Base-by-base conservation (phyloP, 2,888 invertebrate species). In the Plagiodera versicolora region DNA sequence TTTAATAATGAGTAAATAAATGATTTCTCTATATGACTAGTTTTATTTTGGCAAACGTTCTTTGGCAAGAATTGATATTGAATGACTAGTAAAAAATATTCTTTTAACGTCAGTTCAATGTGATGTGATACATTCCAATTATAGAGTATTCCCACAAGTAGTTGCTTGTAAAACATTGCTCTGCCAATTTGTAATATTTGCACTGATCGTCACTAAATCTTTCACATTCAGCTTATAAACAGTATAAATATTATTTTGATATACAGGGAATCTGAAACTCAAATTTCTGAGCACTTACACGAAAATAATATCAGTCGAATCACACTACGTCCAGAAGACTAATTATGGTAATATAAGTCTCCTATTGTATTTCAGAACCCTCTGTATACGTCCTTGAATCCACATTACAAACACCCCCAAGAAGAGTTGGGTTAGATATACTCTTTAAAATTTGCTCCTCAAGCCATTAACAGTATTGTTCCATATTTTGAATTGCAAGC, bases 21-120 rank as follows among this genome's bases (percentile, higher is more conserved):
- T 46, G 56, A 48, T 60, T 59, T 57, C 46, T 56, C 50, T 58
- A 65, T 56, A 62, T 65, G 67, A 67, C 67, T 67, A 67, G 67
- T 56, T 60, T 61, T 60, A 65, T 67, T 70, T 71, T 71, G 71
- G 71, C 70, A 71, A 68, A 58, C 59, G 24, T 39, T 66, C 67
- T 70, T 70, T 71, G 70, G 70, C 70, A 65, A 70, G 64, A 48
- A 56, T 61, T 49, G 44, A 55, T 48, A 47, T 47, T 64, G 61
- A 63, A 68, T 71, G 71, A 71, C 71, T 71, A 71, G 71, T 65
- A 47, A 65, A 58, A 47, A 67, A 57, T 44, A 56, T 52, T 11
- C 39, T 39, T 14, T 14, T 52, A 19, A 16, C 16, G n/a, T 28
- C n/a, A 52, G 32, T 39, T n/a, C 20, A 8, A 39, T 35, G 24